Evolutionary conservation across 2,113 vertebrate species (phyloP), one percentile per base, ranked within the genome.

Genomic region (Podiceps cristatus): DNA sequence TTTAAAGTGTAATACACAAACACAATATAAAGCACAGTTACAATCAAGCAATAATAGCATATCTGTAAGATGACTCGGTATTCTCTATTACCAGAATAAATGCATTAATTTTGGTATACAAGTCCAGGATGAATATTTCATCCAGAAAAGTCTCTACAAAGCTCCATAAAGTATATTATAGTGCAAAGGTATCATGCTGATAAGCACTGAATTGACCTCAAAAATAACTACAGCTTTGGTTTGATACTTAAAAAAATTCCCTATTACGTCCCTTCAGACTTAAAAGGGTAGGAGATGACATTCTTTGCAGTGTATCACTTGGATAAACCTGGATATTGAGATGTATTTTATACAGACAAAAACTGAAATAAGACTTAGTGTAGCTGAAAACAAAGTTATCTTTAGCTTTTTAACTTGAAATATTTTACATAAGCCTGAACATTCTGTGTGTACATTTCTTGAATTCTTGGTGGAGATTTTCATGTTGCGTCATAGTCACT

Each of bases 341-440:
- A 97, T n/a, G 37, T 40, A 92, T 67, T 97, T 97, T 80, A 86
- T 81, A 97, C 92, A 96, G 93, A 96, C 56, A 83, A 96, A 97
- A 97, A 88, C 74, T 84, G 89, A 97, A 97, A 87, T 53, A 91
- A 96, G 76, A 87, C 76, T 94, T 97, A 81, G 82, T 56, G 44
- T 84, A 94, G 75, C n/a, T 97, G 87, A 86, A 98, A 98, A 96
- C 76, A 96, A 95, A 63, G 75, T 95, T 94, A 96, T 49, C 16
- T 8, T 94, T 96, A 96, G 58, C 50, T 92, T 98, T 96, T 96
- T 91, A 96, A 56, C 72, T 49, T 94, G 14, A 90, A 91, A 79
- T 45, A 96, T 66, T 96, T 96, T 67, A 96, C 35, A 92, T 62
- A 96, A 94, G 37, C 92, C 53, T 96, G 83, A 95, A 95, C 28